Conservation (phyloP, 2,797 vertebrate species). For the Ctenosaura bakeri region DNA sequence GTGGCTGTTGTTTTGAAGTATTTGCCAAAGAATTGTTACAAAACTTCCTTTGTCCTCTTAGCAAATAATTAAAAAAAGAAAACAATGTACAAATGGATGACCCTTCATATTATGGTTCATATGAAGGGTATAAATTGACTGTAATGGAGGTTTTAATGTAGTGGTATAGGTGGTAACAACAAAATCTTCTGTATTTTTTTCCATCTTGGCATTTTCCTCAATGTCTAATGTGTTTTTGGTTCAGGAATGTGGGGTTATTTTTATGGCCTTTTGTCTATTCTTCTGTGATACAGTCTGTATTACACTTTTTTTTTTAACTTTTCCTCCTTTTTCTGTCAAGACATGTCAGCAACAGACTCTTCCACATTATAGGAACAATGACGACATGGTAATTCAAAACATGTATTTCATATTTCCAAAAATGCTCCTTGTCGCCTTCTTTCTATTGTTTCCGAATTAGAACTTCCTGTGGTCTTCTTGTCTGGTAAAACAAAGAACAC, state of each 20-base stretch:
- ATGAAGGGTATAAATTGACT: neutral
- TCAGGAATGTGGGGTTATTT: too few species aligned
- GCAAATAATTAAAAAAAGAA: neutral
- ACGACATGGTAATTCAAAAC: constrained; percentile 22
- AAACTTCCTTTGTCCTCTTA: neutral
- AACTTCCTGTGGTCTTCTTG: constrained; percentile 28
- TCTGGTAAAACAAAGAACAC: constrained; percentile 24
- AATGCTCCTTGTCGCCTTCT: neutral
- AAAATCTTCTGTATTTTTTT: neutral
- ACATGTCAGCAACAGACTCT: neutral
- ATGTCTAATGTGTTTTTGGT: neutral
- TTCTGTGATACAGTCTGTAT: neutral
- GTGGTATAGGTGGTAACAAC: neutral
- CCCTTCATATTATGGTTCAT: neutral
- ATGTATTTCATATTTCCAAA: constrained; percentile 3
- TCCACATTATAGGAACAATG: constrained; percentile 2
- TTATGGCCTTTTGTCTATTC: neutral
- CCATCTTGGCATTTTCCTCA: neutral
- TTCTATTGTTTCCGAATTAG: constrained; percentile 17
- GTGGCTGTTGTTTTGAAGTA: neutral
- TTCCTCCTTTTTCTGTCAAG: neutral
- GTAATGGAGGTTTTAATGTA: neutral
- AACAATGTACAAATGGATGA: neutral
- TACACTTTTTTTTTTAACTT: neutral
- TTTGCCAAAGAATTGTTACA: constrained; percentile 10